phyloP scores from a whole-genome alignment of 2,797 vertebrate species.

The Sitta carolinensis region DNA sequence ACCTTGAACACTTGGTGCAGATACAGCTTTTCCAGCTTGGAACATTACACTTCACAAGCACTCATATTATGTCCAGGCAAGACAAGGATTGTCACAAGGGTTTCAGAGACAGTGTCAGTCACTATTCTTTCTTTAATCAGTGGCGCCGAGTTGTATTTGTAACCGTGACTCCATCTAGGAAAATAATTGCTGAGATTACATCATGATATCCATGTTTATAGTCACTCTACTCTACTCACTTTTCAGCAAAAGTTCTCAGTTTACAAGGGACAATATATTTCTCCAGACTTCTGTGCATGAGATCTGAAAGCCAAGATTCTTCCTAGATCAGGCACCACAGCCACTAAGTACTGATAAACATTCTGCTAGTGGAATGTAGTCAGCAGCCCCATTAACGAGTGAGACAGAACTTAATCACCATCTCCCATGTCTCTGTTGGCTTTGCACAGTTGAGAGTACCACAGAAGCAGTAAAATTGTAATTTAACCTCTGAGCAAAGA shows the following conservation, averaged over 20 bases:
- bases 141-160: background rate
- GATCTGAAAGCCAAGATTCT: conserved; percentile 37
- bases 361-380: conserved; percentile 9
- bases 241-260: conserved; percentile 33
- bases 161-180: conserved; percentile 47
- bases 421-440: background rate
- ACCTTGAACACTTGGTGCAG: background rate
- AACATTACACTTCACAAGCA: background rate
- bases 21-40: background rate
- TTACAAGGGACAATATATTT: conserved; percentile 44
- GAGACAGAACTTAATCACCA: conserved; percentile 15
- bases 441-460: background rate
- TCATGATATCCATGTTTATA: conserved; percentile 37
- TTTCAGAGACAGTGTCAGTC: background rate
- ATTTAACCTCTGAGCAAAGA: background rate
- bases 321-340: conserved; percentile 3
- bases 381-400: background rate
- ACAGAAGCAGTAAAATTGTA: background rate
- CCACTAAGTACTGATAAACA: conserved; percentile 8
- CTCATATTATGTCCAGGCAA: background rate
- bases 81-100: background rate
- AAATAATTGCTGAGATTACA: conserved; percentile 50
- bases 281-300: background rate
- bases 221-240: conserved; percentile 39
- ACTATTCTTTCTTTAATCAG: background rate